Conservation (phyloP, 2,797 vertebrate species). For the Octomys mimax region DNA sequence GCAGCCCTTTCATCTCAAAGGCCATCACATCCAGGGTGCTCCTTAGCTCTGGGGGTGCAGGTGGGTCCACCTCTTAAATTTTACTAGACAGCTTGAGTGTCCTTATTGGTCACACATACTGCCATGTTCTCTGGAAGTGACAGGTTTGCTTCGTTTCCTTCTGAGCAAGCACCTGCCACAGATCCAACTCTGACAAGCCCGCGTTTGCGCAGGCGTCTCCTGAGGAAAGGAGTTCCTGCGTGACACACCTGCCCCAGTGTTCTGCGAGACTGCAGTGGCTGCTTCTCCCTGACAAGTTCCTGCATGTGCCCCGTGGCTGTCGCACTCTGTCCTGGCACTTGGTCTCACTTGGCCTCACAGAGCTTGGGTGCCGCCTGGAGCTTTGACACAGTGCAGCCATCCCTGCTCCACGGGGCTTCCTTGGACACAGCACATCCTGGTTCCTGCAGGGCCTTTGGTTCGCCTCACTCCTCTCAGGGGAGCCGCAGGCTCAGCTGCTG, state of each 20-base stretch:
- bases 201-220: background rate
- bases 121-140: background rate
- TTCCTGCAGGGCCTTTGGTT: background rate
- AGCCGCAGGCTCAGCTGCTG: background rate
- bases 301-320: background rate
- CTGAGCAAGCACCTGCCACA: background rate
- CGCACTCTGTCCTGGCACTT: fast-evolving
- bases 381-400: background rate
- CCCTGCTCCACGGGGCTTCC: background rate
- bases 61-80: background rate
- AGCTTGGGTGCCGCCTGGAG: background rate
- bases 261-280: background rate
- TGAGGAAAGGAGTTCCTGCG: background rate
- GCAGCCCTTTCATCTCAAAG: background rate
- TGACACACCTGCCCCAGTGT: background rate
- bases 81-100: constrained; percentile 11
- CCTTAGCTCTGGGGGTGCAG: background rate
- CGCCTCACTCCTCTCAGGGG: background rate
- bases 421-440: background rate
- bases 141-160: background rate
- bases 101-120: background rate
- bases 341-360: background rate
- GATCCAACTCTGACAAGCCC: background rate
- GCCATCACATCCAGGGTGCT: background rate
- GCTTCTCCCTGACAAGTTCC: background rate